Percentiles rank a stretch among this genome's conserved stretches.
Evolutionary conservation across 2,797 vertebrate species (phyloP).

Genomic region (Chelon auratus): DNA sequence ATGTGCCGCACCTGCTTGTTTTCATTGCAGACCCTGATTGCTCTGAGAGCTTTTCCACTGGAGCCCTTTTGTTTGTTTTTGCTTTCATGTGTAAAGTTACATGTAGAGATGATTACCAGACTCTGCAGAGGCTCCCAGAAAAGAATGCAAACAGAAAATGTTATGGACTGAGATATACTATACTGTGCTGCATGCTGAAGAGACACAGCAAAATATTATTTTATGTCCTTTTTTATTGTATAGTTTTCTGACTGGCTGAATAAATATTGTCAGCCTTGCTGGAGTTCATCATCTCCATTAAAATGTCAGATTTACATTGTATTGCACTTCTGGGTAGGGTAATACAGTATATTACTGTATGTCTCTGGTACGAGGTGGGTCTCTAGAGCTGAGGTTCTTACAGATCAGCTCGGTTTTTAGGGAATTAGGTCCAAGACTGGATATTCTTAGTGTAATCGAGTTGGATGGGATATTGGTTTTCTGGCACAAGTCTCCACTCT

Average conservation of each 20-base stretch:
- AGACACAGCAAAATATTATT: conserved; percentile 12
- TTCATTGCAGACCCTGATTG: conserved; percentile 40
- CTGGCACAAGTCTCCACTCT: not conserved
- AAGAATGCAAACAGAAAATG: conserved; percentile 57
- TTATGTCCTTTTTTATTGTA: conserved; percentile 3
- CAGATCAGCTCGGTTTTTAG: not conserved
- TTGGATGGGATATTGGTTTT: not conserved
- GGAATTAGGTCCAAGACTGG: not conserved
- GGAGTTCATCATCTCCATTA: conserved; percentile 8
- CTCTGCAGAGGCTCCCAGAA: conserved; percentile 28
- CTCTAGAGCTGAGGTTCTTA: not conserved
- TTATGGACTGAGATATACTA: not conserved
- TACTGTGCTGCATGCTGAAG: not conserved
- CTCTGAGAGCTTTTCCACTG: conserved; percentile 59
- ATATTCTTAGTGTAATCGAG: not conserved
- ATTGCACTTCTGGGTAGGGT: not conserved
- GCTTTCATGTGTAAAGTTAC: conserved; percentile 55
- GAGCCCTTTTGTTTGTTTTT: conserved; percentile 49
- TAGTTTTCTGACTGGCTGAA: conserved; percentile 7
- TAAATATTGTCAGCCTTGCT: conserved; percentile 16
- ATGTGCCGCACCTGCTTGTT: conserved; percentile 36
- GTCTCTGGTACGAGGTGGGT: not conserved
- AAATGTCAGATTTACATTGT: conserved; percentile 19
- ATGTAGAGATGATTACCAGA: conserved; percentile 57
- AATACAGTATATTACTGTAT: not conserved